A percentile compares a stretch with the other conserved stretches of the same genome.
phyloP scores from a whole-genome alignment of 2,888 invertebrate species.

The Anagyrus pseudococci region DNA sequence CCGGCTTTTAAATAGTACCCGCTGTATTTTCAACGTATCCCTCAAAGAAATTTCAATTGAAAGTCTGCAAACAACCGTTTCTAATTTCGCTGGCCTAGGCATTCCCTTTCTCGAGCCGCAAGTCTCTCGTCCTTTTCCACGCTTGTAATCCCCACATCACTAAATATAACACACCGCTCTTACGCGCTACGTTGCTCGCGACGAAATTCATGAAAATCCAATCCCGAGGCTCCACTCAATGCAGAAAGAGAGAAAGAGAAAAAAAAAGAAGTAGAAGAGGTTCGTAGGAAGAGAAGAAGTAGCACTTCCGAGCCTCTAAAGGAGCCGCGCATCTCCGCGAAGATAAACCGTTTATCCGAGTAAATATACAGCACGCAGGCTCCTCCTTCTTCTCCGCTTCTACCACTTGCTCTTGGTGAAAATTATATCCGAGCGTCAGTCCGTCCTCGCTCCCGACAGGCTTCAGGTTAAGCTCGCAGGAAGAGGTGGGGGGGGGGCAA shows the following conservation, averaged over 20 bases:
- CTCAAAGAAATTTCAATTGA: too few relatives aligned
- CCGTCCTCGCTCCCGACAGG: background rate
- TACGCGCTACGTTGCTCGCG: background rate
- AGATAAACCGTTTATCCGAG: slow-evolving; percentile 9
- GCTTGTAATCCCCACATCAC: slow-evolving; percentile 13
- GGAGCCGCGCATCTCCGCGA: background rate
- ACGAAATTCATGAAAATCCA: slow-evolving; percentile 2
- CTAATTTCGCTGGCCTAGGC: too few relatives aligned
- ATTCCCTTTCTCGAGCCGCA: slow-evolving; percentile 1
- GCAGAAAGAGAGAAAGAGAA: background rate
- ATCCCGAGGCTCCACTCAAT: background rate
- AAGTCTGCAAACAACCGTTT: too few relatives aligned
- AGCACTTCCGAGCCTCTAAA: too few relatives aligned
- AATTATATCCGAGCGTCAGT: background rate
- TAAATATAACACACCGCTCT: slow-evolving; percentile 11
- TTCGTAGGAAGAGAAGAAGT: too few relatives aligned
- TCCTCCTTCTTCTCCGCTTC: too few relatives aligned
- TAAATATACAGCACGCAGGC: background rate
- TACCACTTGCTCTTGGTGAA: background rate
- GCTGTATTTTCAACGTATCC: too few relatives aligned
- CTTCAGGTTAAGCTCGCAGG: background rate
- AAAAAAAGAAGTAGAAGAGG: background rate
- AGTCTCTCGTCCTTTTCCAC: background rate
- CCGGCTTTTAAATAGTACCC: too few relatives aligned
- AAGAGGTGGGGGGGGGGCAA: background rate